Evolutionary conservation across 30 jellyfish, hydroid and myxozoan species (phyloP).

Genomic region (Cassiopea xamachana): DNA sequence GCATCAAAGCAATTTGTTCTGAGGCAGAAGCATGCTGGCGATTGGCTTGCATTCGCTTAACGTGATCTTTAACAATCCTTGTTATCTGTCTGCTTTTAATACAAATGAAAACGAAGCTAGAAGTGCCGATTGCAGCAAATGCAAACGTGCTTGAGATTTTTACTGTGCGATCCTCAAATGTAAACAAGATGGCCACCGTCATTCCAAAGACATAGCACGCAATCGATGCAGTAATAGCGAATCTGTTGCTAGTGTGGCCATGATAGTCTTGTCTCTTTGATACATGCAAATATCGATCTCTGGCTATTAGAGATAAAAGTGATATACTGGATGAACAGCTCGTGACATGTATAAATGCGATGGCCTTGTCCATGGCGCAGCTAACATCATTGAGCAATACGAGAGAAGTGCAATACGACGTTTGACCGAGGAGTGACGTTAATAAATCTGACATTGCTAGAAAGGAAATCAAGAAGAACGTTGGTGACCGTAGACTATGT

Average conservation of each 20-base stretch:
- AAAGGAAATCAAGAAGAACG: constrained; percentile 27
- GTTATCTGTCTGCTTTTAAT: constrained; percentile 16
- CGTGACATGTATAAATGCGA: constrained; percentile 36
- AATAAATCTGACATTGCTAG: constrained; percentile 56
- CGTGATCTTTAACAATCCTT: constrained; percentile 24
- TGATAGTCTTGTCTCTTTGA: constrained; percentile 12
- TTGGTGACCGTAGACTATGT: constrained; percentile 35
- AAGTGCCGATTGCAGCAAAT: constrained; percentile 39
- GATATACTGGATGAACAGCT: constrained; percentile 62
- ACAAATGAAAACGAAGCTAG: constrained; percentile 50
- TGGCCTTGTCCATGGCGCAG: constrained; percentile 37
- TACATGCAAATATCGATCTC: constrained; percentile 62
- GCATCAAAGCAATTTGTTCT: background rate
- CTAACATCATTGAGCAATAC: constrained; percentile 3
- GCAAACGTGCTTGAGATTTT: constrained; percentile 19
- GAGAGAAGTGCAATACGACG: constrained; percentile 10
- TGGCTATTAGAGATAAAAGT: constrained; percentile 45
- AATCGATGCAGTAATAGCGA: background rate
- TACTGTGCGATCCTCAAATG: background rate
- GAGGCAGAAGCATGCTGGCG: background rate
- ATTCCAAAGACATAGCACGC: constrained; percentile 21
- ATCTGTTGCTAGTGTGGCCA: constrained; percentile 6
- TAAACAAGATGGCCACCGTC: constrained; percentile 30
- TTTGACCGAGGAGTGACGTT: constrained; percentile 60
- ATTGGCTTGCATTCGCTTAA: background rate